Evolutionary conservation across 2,113 vertebrate species (phyloP).

Genomic region (Panurus biarmicus): DNA sequence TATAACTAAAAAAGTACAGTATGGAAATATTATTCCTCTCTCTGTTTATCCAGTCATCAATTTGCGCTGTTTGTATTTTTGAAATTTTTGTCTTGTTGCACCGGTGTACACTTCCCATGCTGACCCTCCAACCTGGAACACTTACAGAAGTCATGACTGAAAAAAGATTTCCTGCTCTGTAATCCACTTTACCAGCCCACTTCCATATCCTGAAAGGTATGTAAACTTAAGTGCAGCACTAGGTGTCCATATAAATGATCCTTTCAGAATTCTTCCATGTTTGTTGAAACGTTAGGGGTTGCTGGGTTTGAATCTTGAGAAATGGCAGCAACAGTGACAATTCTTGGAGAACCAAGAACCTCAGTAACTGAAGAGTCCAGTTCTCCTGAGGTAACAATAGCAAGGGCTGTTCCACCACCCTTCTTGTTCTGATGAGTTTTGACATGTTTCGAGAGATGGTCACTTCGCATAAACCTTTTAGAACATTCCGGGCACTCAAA

Average conservation of each 20-base stretch:
- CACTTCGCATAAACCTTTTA: slow-evolving; percentile 98
- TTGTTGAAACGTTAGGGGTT: slow-evolving; percentile 91
- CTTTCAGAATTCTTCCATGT: slow-evolving; percentile 88
- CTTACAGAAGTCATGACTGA: slow-evolving; percentile 66
- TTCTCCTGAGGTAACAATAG: slow-evolving; percentile 96
- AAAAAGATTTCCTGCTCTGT: slow-evolving; percentile 72
- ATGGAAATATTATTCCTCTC: slow-evolving; percentile 69
- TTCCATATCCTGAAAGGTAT: slow-evolving; percentile 73
- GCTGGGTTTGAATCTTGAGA: slow-evolving; percentile 95
- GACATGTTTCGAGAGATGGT: slow-evolving; percentile 98
- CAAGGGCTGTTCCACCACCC: slow-evolving; percentile 85
- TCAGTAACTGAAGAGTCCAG: slow-evolving; percentile 90
- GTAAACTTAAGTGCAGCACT: slow-evolving; percentile 79
- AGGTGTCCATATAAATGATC: slow-evolving; percentile 65
- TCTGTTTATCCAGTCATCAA: slow-evolving; percentile 66
- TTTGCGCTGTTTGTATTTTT: slow-evolving; percentile 66
- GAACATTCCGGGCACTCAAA: slow-evolving; percentile 98
- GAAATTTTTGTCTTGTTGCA: slow-evolving; percentile 58
- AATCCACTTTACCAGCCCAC: slow-evolving; percentile 77
- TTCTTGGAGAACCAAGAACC: slow-evolving; percentile 88
- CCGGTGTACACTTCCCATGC: slow-evolving; percentile 65
- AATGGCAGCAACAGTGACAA: slow-evolving; percentile 92
- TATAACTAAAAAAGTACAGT: slow-evolving; percentile 74
- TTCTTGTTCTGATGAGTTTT: slow-evolving; percentile 99
- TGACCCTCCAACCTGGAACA: slow-evolving; percentile 65